Conservation (phyloP, 1,140 invertebrate genomes). For the Brachionus koreanus region DNA sequence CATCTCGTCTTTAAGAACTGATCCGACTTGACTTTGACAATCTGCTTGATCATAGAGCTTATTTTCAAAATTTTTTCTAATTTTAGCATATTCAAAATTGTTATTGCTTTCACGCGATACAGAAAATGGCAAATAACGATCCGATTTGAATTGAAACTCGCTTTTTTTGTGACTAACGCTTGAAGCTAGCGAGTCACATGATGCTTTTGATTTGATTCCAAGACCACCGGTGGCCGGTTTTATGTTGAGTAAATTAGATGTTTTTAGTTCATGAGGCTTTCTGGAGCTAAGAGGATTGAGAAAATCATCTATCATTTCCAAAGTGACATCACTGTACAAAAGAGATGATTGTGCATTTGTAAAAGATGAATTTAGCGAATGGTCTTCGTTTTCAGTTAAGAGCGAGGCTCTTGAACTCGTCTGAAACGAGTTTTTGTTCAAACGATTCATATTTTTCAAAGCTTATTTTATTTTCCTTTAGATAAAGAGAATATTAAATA, state of each 20-base stretch:
- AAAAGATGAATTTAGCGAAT: not conserved
- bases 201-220: not conserved
- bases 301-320: slow-evolving; percentile 41
- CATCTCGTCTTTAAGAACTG: not conserved
- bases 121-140: not conserved
- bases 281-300: not conserved
- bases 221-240: not conserved
- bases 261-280: not conserved
- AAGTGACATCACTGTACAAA: slow-evolving; percentile 14
- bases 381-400: not conserved
- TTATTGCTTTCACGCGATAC: not conserved
- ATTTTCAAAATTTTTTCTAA: not conserved
- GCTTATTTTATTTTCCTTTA: too few species aligned
- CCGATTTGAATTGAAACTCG: not conserved
- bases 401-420: not conserved
- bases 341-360: not conserved
- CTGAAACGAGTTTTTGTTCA: not conserved
- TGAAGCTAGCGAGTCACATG: not conserved
- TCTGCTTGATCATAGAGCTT: not conserved
- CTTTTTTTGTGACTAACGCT: not conserved
- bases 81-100: slow-evolving; percentile 3
- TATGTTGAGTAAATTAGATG: not conserved
- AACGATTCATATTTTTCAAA: not conserved
- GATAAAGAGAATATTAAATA: too few species aligned
- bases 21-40: not conserved